phyloP scores from a whole-genome alignment of 2,888 invertebrate species.

The Eurois occulta region DNA sequence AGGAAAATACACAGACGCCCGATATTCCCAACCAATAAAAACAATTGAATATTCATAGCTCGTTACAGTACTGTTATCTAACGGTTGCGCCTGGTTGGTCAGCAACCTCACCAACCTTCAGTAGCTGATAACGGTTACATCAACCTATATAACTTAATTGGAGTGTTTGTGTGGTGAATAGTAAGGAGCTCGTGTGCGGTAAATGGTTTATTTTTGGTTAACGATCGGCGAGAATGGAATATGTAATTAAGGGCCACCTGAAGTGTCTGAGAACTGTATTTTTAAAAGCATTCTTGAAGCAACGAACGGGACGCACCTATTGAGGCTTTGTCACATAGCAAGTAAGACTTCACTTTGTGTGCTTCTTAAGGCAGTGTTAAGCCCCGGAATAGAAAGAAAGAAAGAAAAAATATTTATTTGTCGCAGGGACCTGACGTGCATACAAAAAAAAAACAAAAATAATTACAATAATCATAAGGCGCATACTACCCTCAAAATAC shows the following conservation, averaged over 20 bases:
- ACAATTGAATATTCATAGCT: constrained; percentile 50
- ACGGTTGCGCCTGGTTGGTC: constrained; percentile 45
- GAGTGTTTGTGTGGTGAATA: constrained; percentile 28
- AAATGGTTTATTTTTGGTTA: constrained; percentile 30
- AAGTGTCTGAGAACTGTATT: constrained; percentile 9
- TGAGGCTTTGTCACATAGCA: neutral
- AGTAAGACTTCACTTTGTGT: neutral
- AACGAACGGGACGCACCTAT: neutral
- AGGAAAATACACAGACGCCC: constrained; percentile 31
- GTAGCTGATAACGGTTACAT: constrained; percentile 51
- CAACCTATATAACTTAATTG: constrained; percentile 57
- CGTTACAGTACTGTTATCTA: constrained; percentile 34
- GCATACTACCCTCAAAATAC: no score
- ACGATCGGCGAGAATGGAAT: constrained; percentile 35
- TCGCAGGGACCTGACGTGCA: no score
- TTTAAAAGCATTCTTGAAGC: neutral
- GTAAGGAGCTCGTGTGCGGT: constrained; percentile 27
- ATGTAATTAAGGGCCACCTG: constrained; percentile 16
- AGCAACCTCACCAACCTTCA: constrained; percentile 55
- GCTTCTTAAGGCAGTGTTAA: neutral
- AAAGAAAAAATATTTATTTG: no score
- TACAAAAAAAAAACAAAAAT: no score
- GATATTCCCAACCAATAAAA: constrained; percentile 25
- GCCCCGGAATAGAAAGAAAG: no score
- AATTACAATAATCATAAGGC: no score